A percentile compares a stretch with the other conserved stretches of the same genome.
phyloP scores from a whole-genome alignment of 2,113 vertebrate genomes.

The Paedocypris sp. region DNA sequence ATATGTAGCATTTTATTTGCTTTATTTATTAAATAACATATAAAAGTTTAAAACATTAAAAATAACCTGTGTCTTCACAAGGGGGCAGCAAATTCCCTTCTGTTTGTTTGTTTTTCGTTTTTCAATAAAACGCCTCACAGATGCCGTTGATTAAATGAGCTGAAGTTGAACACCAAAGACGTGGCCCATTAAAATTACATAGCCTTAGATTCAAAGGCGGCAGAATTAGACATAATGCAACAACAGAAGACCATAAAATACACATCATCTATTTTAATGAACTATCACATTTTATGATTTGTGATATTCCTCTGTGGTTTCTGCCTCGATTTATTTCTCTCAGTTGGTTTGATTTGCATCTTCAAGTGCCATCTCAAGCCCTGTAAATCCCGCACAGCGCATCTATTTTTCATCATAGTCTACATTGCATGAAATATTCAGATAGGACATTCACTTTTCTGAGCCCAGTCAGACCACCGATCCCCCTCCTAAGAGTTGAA shows the following conservation, averaged over 20 bases:
- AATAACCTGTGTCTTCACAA: background rate
- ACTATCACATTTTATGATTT: background rate
- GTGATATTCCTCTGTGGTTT: background rate
- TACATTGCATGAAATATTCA: conserved; percentile 40
- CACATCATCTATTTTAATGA: too few species aligned
- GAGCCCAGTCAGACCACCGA: conserved; percentile 14
- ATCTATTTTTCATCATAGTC: conserved; percentile 39
- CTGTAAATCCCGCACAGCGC: conserved; percentile 3
- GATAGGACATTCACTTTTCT: conserved; percentile 26
- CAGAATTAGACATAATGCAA: too few species aligned
- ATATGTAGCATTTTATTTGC: background rate
- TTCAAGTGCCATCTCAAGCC: background rate
- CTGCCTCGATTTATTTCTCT: background rate
- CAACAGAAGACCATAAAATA: too few species aligned
- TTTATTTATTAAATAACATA: background rate
- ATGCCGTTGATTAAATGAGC: too few species aligned
- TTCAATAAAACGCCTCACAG: background rate
- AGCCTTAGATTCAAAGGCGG: too few species aligned
- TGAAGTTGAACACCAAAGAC: too few species aligned
- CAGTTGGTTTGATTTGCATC: conserved; percentile 2
- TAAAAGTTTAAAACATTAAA: background rate
- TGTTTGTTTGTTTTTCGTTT: background rate
- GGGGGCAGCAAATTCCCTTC: conserved; percentile 28
- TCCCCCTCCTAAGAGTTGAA: conserved; percentile 15
- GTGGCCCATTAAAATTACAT: too few species aligned